Percentiles rank a stretch among this genome's conserved stretches.
Conservation (phyloP, 2,113 vertebrate species). For the Notiomystis cincta region DNA sequence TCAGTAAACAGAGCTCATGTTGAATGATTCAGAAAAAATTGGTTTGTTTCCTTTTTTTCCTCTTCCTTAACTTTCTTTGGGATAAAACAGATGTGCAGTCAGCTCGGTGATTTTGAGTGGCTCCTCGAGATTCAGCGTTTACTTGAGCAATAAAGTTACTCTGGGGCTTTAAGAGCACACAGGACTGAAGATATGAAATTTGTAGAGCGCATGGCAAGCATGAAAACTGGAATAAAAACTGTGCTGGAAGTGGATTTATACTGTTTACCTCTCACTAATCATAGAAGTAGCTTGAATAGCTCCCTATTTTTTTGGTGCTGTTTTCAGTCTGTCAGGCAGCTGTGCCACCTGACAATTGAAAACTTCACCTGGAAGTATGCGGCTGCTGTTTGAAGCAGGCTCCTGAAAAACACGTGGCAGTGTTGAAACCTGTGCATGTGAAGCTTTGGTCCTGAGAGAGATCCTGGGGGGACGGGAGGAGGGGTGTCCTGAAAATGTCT, state of each 20-base stretch:
- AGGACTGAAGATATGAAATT: background rate
- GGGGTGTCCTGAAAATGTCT: rapidly evolving
- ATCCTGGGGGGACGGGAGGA: background rate
- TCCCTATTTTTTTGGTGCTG: background rate
- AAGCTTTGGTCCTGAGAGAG: background rate
- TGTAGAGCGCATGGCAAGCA: background rate
- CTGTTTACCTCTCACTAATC: background rate
- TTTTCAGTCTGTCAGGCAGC: background rate
- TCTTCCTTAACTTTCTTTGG: background rate
- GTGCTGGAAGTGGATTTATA: background rate
- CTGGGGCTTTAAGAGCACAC: background rate
- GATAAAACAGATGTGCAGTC: background rate
- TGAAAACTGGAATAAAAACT: background rate
- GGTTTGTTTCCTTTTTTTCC: background rate
- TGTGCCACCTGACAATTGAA: background rate
- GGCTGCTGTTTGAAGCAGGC: background rate
- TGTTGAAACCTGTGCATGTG: background rate
- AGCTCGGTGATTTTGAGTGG: background rate
- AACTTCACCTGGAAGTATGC: background rate
- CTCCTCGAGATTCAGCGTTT: background rate
- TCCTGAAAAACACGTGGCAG: background rate
- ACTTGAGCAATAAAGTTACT: background rate
- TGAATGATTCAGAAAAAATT: background rate
- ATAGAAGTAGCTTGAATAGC: background rate
- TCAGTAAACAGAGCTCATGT: background rate